Base-by-base conservation (phyloP, 2,113 vertebrate species). In the Echinops telfairi region DNA sequence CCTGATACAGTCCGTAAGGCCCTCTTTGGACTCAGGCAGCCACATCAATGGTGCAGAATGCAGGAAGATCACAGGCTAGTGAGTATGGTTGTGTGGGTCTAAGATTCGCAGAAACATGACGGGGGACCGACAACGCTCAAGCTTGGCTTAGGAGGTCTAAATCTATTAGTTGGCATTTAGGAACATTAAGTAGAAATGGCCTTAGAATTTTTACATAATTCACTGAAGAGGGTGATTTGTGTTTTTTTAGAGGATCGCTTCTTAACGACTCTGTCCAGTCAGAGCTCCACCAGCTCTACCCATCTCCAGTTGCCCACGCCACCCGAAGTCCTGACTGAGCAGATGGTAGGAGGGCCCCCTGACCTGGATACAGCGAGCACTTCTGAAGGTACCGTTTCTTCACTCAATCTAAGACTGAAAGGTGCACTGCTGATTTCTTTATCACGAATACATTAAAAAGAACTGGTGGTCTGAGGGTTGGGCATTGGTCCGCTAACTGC, bases 321-420 rank as follows among this genome's bases (percentile, higher is more conserved):
- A 27, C 99, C 98, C 66, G 99, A 99, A 29, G 89, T 93, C 9
- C 85, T 94, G 27, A 97, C 98, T 0, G 99, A 99, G 31, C 98
- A 98, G 0, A 1, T 96, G 6, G 95, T 97, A 0, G 97, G 98
- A 6, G 98, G 95, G 4, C 97, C 98, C 6, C 93, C 98, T 1
- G 99, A 99, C 36, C 98, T 98, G 78, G 99, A 99, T 86, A 98
- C 99, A 8, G 91, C 98, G 96, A 99, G 98, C 97, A 98, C 98
- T 97, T 98, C 98, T 5, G 99, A 99, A 97, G 99, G 99, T 99
- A 97, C 9, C 36, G 25, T 89, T 89, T 40, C 17, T 64, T 76
- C 3, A 11, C 27, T 76, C 58, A 68, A 17, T 47, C 57, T 75
- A 76, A n/a, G 60, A 76, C 47, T 62, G 33, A 77, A 62, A 86